These are phyloP conservation scores for Drosophila sucinea DNA, from an alignment of 1,140 invertebrate species.

Conservation along the genomic window DNA sequence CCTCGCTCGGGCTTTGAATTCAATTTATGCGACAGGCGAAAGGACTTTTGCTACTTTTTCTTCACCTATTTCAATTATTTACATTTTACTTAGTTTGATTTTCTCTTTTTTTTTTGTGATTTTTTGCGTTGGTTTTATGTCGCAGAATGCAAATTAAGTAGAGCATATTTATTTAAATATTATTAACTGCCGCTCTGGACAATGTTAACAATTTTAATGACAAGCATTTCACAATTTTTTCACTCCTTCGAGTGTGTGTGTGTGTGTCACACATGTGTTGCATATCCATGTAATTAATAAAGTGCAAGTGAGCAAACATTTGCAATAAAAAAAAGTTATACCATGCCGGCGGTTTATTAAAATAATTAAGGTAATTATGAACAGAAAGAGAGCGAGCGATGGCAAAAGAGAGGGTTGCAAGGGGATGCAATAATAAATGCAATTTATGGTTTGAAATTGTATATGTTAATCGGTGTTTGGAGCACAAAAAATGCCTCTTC, in stretches of 20 bases:
- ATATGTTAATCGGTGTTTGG: constrained; percentile 44
- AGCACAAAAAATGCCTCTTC: not conserved
- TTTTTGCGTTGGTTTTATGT: not conserved
- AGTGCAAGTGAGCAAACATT: constrained; percentile 70
- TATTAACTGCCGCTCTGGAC: constrained; percentile 67
- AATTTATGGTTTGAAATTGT: constrained; percentile 60
- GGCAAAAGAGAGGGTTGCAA: not conserved
- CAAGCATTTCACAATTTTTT: constrained; percentile 57
- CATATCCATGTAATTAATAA: constrained; percentile 73
- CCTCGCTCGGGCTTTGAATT: constrained; percentile 13
- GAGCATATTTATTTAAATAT: constrained; percentile 67
- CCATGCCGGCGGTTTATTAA: constrained; percentile 71
- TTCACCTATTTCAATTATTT: constrained; percentile 11
- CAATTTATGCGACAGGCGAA: constrained; percentile 4
- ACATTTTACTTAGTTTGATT: constrained; percentile 4
- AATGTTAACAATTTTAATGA: constrained; percentile 76
- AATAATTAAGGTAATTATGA: constrained; percentile 80
- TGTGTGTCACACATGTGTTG: constrained; percentile 51
- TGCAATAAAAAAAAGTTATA: constrained; percentile 48
- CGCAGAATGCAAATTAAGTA: constrained; percentile 37
- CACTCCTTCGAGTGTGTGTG: not conserved
- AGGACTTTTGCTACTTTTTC: constrained; percentile 14
- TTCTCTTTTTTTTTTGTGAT: not conserved
- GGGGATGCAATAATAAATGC: constrained; percentile 55
- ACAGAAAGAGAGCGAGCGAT: constrained; percentile 29